Evolutionary conservation across 2,113 vertebrate genomes (phyloP), one percentile per base, ranked within the genome.

Genomic region (Silurus glanis): DNA sequence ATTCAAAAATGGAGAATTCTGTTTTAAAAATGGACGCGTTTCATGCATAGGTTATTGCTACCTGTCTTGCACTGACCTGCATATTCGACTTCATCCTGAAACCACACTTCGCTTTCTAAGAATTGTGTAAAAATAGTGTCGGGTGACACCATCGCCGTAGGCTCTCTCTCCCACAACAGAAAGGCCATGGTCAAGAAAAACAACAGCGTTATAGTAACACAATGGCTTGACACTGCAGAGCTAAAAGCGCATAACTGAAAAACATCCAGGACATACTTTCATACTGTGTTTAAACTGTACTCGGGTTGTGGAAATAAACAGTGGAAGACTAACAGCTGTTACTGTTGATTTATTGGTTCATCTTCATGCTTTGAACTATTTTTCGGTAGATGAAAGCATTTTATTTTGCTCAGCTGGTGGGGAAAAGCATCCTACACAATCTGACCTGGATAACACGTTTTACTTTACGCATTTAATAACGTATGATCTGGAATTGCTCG

Each of bases 261-360:
- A 80, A 25, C 78, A 80, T 28, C 45, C 56, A 37, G 78, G 28
- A 45, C 78, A 59, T 59, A 59, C 59, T 80, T 80, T 61, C 56
- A 45, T 21, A 45, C 75, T 25, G 25, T 51, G 55, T 13, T 78
- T 78, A 56, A 56, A 78, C 28, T 80, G 78, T 6, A 21, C 17
- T 78, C 28, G 28, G 37, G 56, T 80, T 21, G 56, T 80, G 28
- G 28, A 59, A 59, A 80, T 80, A 80, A 59, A 80, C 78, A 80
- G 55, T 9, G 28, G 78, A 80, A 61, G 56, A 80, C 78, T 80
- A 80, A 47, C 56, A 61, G 78, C 28, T 80, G 56, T 80, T 80
- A 80, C 47, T 23, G 37, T 61, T 19, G 78, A 47, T 80, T 59
- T 80, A 61, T 78, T 78, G 23, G 28, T 47, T 61, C 28, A 23